Evolutionary conservation across 2,113 vertebrate genomes (phyloP).

Genomic region (Hystrix cristata): DNA sequence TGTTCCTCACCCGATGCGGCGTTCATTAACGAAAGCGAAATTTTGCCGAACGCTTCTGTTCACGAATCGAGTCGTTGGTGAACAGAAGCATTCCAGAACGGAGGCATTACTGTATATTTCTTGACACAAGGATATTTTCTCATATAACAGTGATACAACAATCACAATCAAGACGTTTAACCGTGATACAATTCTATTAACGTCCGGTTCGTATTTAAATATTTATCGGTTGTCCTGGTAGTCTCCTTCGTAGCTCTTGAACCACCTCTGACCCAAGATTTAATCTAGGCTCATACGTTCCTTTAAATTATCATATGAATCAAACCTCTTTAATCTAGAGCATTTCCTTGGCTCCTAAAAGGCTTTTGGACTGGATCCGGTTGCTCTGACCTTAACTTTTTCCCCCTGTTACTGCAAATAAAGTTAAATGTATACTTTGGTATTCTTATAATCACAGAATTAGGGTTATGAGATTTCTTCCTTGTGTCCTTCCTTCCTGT

Average conservation of each 20-base stretch:
- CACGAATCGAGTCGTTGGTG: too few relatives aligned
- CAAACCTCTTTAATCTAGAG: not conserved
- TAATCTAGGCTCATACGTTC: not conserved
- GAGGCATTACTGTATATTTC: not conserved
- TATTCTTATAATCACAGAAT: not conserved
- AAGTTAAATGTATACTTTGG: not conserved
- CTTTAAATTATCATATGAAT: not conserved
- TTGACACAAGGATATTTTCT: not conserved
- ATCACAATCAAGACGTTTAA: not conserved
- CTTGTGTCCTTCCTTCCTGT: not conserved
- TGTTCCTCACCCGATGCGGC: not conserved
- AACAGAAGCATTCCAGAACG: too few relatives aligned
- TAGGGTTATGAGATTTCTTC: not conserved
- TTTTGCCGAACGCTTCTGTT: too few relatives aligned
- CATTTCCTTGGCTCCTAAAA: not conserved
- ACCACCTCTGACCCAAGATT: not conserved
- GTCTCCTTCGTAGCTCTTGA: not conserved
- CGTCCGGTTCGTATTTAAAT: not conserved
- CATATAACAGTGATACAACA: not conserved
- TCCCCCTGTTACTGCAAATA: not conserved
- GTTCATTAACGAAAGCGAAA: too few relatives aligned
- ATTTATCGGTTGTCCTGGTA: not conserved
- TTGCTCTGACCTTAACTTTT: not conserved
- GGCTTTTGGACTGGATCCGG: not conserved
- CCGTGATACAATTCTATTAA: not conserved